phyloP scores from a whole-genome alignment of 2,113 vertebrate genomes.

The Sterrhoptilus dennistouni region DNA sequence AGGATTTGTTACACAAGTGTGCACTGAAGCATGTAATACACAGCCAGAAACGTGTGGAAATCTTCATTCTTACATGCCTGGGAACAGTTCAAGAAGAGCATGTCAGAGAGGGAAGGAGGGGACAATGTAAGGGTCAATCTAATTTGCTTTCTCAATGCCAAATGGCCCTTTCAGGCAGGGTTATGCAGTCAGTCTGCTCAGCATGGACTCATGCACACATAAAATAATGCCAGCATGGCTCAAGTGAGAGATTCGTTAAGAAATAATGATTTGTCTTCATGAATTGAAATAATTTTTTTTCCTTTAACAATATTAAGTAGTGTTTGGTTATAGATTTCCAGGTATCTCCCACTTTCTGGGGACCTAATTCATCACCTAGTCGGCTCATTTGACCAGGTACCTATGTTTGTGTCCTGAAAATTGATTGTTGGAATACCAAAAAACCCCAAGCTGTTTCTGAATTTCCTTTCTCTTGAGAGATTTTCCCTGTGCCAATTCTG shows the following conservation, averaged over 20 bases:
- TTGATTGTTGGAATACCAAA: background rate
- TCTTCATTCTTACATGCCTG: background rate
- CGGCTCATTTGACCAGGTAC: background rate
- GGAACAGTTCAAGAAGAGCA: background rate
- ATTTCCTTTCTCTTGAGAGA: background rate
- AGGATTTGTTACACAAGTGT: background rate
- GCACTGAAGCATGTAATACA: background rate
- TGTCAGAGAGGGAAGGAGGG: background rate
- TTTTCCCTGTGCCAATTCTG: background rate
- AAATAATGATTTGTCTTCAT: background rate
- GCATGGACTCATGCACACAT: accelerated
- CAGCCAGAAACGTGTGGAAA: background rate
- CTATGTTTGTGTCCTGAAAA: background rate
- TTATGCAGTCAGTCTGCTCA: background rate
- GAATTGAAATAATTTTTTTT: background rate
- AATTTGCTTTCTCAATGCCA: background rate
- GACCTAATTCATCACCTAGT: background rate
- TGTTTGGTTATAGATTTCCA: background rate
- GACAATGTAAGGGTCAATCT: background rate
- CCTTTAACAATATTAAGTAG: background rate
- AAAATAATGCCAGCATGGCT: background rate
- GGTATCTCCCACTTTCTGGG: background rate
- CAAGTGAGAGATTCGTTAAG: background rate
- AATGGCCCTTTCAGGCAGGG: background rate
- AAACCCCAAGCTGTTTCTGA: background rate